A percentile compares a stretch with the other conserved stretches of the same genome.
Evolutionary conservation across 2,113 vertebrate species (phyloP).

Genomic region (Silurus glanis): DNA sequence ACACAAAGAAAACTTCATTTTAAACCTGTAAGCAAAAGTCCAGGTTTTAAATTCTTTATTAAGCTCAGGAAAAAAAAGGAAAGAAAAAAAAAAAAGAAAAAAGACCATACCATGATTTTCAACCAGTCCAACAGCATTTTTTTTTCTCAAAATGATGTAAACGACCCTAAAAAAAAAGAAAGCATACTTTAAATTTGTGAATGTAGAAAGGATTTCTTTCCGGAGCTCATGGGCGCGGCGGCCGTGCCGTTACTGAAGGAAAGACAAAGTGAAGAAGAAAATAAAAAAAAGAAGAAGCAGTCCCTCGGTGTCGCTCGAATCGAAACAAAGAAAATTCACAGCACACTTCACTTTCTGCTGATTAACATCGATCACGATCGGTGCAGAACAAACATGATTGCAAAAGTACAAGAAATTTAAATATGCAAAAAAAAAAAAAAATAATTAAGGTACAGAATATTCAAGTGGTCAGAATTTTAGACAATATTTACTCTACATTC

Average conservation of each 20-base stretch:
- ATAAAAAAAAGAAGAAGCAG: background rate
- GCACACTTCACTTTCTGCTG: constrained; percentile 74
- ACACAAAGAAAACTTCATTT: constrained; percentile 80
- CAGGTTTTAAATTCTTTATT: constrained; percentile 71
- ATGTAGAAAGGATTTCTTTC: constrained; percentile 50
- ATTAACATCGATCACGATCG: constrained; percentile 65
- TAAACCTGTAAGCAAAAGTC: constrained; percentile 78
- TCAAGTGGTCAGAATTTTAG: constrained; percentile 62
- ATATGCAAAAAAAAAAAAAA: constrained; percentile 23
- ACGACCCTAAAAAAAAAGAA: constrained; percentile 71
- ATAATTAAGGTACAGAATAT: constrained; percentile 37
- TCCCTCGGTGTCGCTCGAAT: constrained; percentile 68
- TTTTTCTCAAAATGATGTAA: constrained; percentile 83
- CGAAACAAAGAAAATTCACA: constrained; percentile 81
- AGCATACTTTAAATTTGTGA: constrained; percentile 77
- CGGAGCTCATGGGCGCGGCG: constrained; percentile 56
- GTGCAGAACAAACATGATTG: constrained; percentile 40
- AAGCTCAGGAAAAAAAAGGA: background rate
- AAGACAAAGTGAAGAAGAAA: constrained; percentile 52
- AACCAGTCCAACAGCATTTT: constrained; percentile 78
- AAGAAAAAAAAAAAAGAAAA: constrained; percentile 63
- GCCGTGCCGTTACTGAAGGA: constrained; percentile 62
- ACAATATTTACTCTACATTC: constrained; percentile 58
- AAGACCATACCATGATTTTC: constrained; percentile 78
- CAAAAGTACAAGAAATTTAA: constrained; percentile 41